Conservation (phyloP, 2,797 vertebrate species). For the Champsocephalus gunnari region DNA sequence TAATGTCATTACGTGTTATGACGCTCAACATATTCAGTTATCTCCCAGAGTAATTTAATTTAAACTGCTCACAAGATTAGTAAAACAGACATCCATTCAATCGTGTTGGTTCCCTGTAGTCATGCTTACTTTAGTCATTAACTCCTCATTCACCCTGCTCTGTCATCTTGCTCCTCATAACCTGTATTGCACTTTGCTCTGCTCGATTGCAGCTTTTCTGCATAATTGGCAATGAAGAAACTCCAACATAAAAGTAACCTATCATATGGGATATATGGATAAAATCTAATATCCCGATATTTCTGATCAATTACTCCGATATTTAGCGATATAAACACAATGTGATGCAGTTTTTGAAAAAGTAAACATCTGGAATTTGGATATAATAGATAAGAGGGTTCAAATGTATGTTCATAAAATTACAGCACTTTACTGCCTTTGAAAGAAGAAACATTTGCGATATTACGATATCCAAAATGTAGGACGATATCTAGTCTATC, state of each 20-base stretch:
- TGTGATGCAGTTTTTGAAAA: too few species aligned
- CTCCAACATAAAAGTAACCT: background rate
- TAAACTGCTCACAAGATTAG: conserved; percentile 1
- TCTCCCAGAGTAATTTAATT: conserved; percentile 14
- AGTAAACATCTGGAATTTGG: too few species aligned
- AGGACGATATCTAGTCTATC: too few species aligned
- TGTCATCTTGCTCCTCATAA: conserved; percentile 1
- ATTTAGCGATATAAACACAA: too few species aligned
- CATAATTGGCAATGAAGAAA: background rate
- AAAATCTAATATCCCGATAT: too few species aligned
- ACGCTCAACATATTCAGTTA: background rate
- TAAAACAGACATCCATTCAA: conserved; percentile 10
- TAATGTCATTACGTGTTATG: conserved; percentile 18
- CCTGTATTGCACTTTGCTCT: background rate
- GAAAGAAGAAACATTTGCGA: too few species aligned
- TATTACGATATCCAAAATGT: too few species aligned
- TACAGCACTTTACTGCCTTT: too few species aligned
- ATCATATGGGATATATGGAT: background rate
- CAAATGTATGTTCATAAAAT: too few species aligned
- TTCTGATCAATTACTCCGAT: too few species aligned
- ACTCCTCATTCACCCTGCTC: background rate
- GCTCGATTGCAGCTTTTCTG: background rate
- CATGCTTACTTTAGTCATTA: conserved; percentile 4
- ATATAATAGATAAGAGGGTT: too few species aligned
- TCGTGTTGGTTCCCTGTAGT: conserved; percentile 11